Evolutionary conservation across 1,140 invertebrate genomes (phyloP).

Genomic region (Pseudomyrmex gracilis): DNA sequence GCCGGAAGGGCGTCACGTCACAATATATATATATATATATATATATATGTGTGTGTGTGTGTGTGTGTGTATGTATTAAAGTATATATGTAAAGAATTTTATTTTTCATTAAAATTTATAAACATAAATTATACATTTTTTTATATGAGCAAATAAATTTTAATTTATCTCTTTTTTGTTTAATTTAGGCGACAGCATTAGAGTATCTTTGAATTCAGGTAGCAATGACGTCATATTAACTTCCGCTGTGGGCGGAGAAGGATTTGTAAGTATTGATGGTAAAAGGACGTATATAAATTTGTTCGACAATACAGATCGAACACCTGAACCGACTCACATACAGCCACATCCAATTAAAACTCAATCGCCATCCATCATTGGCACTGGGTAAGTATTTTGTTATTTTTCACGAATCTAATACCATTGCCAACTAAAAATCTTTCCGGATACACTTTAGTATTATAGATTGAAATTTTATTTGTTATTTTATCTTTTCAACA

Average conservation of each 20-base stretch:
- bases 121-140: neutral
- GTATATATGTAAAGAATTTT: neutral
- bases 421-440: neutral
- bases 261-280: conserved; percentile 96
- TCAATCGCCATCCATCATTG: conserved; percentile 77
- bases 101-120: neutral
- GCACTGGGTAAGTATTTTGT: conserved; percentile 84
- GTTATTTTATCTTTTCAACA: neutral
- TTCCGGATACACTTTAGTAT: too few species aligned
- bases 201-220: conserved; percentile 82
- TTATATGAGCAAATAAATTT: neutral
- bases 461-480: neutral
- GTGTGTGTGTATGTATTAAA: too few species aligned
- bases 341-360: conserved; percentile 80
- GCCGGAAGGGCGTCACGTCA: too few species aligned
- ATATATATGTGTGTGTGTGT: too few species aligned
- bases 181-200: conserved; percentile 76
- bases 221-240: conserved; percentile 90
- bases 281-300: conserved; percentile 95
- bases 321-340: conserved; percentile 53
- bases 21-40: too few species aligned
- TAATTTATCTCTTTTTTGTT: neutral
- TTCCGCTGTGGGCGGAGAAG: conserved; percentile 91
- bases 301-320: conserved; percentile 87
- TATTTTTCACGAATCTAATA: neutral